phyloP scores from a whole-genome alignment of 2,113 vertebrate species.

The Nyctereutes procyonoides region DNA sequence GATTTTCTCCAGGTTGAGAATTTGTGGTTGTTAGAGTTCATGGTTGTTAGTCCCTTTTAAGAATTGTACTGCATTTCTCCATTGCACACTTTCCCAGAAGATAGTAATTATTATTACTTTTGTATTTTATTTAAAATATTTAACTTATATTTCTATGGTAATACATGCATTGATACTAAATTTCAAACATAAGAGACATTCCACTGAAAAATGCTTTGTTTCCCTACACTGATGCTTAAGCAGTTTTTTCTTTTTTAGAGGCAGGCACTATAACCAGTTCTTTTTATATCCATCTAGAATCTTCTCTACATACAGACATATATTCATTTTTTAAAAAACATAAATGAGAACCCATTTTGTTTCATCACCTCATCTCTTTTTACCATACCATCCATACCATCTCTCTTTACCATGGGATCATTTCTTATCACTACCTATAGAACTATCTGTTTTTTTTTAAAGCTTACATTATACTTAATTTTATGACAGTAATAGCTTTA shows the following conservation, averaged over 20 bases:
- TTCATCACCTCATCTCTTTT: neutral
- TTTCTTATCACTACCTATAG: neutral
- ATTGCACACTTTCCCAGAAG: neutral
- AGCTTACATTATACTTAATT: neutral
- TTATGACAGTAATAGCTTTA: neutral
- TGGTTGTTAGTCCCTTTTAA: neutral
- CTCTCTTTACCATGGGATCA: neutral
- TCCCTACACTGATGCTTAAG: neutral
- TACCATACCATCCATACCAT: too few relatives aligned
- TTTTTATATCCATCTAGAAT: neutral
- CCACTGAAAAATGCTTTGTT: conserved; percentile 13
- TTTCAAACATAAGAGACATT: neutral
- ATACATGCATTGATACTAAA: neutral
- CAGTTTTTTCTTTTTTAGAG: neutral
- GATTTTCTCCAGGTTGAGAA: neutral
- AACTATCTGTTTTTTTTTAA: neutral
- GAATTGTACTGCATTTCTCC: neutral
- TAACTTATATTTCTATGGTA: neutral
- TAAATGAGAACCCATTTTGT: neutral
- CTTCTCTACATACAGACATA: neutral
- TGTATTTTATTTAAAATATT: conserved; percentile 21
- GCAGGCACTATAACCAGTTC: neutral
- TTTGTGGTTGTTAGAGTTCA: neutral
- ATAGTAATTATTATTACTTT: neutral
- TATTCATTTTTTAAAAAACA: neutral